Percentiles rank a stretch among this genome's conserved stretches.
phyloP scores from a whole-genome alignment of 2,888 invertebrate species.

The Carterocephalus palaemon region DNA sequence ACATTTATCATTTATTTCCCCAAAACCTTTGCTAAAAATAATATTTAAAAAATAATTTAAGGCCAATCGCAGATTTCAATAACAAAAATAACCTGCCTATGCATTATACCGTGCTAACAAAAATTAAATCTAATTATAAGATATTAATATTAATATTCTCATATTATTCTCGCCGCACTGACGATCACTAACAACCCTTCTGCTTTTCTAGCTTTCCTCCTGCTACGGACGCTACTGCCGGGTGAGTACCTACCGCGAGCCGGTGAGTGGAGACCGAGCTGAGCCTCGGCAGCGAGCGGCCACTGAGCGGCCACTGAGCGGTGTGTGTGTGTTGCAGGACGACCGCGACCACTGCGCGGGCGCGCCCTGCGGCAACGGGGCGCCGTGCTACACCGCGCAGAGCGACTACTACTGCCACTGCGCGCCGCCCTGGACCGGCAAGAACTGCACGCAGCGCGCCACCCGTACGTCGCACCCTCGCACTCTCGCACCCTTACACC shows the following conservation, averaged over 20 bases:
- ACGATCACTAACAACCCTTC: conserved; percentile 58
- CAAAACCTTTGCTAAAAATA: no score
- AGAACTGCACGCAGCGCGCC: conserved; percentile 86
- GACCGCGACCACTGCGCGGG: conserved; percentile 94
- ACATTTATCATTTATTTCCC: no score
- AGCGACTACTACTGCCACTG: conserved; percentile 95
- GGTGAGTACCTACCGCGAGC: conserved; percentile 53
- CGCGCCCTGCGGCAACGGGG: conserved; percentile 92
- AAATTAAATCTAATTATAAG: no score
- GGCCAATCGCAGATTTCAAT: no score
- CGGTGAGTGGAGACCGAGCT: no score
- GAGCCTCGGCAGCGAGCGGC: no score
- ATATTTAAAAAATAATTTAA: no score
- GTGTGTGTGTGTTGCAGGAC: conserved; percentile 74
- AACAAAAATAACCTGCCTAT: no score
- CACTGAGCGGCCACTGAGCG: no score
- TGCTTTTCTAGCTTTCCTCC: conserved; percentile 70
- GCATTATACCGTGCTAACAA: no score
- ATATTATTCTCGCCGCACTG: conserved; percentile 41
- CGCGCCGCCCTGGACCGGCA: conserved; percentile 91
- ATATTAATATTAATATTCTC: no score
- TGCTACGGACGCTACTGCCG: conserved; percentile 66
- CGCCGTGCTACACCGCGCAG: conserved; percentile 92
- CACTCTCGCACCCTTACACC: no score
- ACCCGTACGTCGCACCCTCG: conserved; percentile 68